Base-by-base conservation (phyloP, 1,140 invertebrate genomes). In the Eciton burchellii region DNA sequence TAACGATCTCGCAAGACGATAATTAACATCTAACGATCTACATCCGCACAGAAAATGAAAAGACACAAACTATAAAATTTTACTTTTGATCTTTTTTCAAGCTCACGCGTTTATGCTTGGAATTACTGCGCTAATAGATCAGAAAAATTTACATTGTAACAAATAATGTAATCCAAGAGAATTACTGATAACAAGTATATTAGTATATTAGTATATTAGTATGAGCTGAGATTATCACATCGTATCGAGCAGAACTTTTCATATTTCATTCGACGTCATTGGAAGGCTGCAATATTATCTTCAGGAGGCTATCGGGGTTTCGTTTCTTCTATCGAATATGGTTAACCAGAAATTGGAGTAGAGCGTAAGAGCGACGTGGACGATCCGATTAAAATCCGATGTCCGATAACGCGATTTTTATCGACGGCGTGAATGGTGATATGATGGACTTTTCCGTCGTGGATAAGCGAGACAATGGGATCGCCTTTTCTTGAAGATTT, bases 401-500 rank as follows among this genome's bases (percentile, higher is more conserved):
- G n/a, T n/a, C n/a, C n/a, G n/a, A n/a, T n/a, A n/a, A n/a, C 4
- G 68, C 77, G 62, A 83, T 93, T 92, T 47, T 83, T 76, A 1
- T 65, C 68, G 0, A 87, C 88, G 11, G 81, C n/a, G n/a, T n/a
- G n/a, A n/a, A 65, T 16, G 86, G 35, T 35, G 35, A 6, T 35
- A 35, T 35, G 35, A 35, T 35, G 35, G 63, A 14, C 35, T 24
- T 54, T 63, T 79, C 24, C 16, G n/a, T 14, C 0, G 3, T 29
- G 68, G 74, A 56, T 19, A 93, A 68, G 2, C 88, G 86, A 14
- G 88, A 87, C 14, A 92, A 43, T 3, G 91, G 91, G 12, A 92
- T 68, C 0, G 83, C 84, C 66, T 93, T 93, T 68, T 92, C 92
- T 1, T 88, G 29, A 3, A 92, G 73, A 73, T 93, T 93, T 3